phyloP scores from a whole-genome alignment of 2,797 vertebrate genomes.

The Nannoperca obscura region DNA sequence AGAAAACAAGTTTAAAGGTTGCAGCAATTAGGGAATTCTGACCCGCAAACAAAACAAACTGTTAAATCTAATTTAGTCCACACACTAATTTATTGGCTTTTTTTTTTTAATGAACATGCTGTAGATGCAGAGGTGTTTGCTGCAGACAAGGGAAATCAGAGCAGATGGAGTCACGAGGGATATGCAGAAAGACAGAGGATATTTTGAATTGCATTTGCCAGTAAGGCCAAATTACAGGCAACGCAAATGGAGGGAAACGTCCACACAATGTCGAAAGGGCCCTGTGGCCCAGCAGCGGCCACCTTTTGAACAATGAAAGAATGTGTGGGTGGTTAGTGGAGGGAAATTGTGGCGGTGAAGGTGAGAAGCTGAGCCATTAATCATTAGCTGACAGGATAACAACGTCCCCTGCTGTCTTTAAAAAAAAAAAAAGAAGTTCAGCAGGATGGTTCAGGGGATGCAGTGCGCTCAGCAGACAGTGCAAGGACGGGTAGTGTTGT shows the following conservation, averaged over 20 bases:
- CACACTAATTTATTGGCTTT: constrained; percentile 44
- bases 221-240: constrained; percentile 32
- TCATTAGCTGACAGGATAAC: constrained; percentile 69
- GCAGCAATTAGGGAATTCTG: constrained; percentile 30
- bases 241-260: constrained; percentile 33
- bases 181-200: constrained; percentile 15
- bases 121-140: constrained; percentile 47
- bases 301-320: constrained; percentile 49
- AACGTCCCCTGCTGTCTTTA: constrained; percentile 47
- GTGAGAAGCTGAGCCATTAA: constrained; percentile 70
- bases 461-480: constrained; percentile 39
- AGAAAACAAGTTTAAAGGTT: constrained; percentile 19
- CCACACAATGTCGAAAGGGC: constrained; percentile 39
- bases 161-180: constrained; percentile 64
- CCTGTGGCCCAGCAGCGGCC: constrained; percentile 33
- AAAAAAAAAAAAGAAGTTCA: too few relatives aligned
- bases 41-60: constrained; percentile 26
- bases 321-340: constrained; percentile 49
- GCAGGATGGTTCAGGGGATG: constrained; percentile 4
- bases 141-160: constrained; percentile 59
- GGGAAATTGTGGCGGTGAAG: constrained; percentile 50
- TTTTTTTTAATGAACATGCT: not conserved
- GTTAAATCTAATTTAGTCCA: constrained; percentile 14
- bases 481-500: constrained; percentile 27
- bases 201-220: constrained; percentile 42